Conservation (phyloP, 2,797 vertebrate genomes). For the Mionectes olivaceus region DNA sequence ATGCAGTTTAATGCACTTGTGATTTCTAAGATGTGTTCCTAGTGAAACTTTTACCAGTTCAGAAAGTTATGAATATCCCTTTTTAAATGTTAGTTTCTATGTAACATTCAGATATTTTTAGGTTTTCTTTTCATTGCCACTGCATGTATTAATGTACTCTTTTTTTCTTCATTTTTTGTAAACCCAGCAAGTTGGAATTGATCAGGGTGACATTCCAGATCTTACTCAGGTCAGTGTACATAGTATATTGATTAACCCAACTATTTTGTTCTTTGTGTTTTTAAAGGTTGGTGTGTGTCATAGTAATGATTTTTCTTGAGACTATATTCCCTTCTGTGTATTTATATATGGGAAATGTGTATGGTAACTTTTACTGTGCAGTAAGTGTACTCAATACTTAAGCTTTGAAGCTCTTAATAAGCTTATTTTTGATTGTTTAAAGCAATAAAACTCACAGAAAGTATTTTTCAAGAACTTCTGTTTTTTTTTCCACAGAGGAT, state of each 20-base stretch:
- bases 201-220: constrained; percentile 95
- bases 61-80: constrained; percentile 11
- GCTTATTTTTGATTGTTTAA: background rate
- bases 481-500: background rate
- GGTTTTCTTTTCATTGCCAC: constrained; percentile 33
- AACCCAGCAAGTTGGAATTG: constrained; percentile 97
- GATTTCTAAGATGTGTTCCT: background rate
- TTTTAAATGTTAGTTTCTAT: constrained; percentile 8
- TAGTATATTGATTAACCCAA: constrained; percentile 78
- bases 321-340: constrained; percentile 75
- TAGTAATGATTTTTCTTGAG: constrained; percentile 67
- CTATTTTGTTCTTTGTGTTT: constrained; percentile 26
- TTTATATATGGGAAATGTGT: background rate
- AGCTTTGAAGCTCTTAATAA: background rate
- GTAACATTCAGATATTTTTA: constrained; percentile 4
- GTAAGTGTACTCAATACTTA: background rate
- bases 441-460: background rate
- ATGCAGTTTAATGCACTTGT: background rate
- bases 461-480: background rate
- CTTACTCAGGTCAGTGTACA: constrained; percentile 95
- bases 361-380: background rate
- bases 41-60: background rate
- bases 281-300: background rate
- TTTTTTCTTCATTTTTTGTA: constrained; percentile 73
- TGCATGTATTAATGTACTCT: constrained; percentile 63